Base-by-base conservation (phyloP, 2,113 vertebrate species). In the Corydoras sp. region DNA sequence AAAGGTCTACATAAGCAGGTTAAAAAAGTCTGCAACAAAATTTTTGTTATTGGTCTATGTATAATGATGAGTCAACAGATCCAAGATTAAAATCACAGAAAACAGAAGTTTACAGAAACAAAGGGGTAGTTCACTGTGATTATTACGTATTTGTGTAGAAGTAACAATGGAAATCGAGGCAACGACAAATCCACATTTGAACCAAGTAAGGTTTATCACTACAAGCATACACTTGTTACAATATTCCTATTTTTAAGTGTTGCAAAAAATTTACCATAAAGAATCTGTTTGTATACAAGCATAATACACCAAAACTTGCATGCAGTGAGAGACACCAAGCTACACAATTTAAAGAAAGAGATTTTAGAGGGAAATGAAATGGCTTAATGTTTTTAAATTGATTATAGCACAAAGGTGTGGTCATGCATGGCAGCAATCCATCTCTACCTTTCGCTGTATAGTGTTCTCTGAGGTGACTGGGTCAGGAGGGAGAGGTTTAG, bases 401-500 rank as follows among this genome's bases (percentile, higher is more conserved):
- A 13, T 31, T 43, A 10, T 10, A 18, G 58, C 58, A 55, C 15
- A 35, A 59, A 59, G 50, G 48, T 51, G 49, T 5, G 30, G 69
- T 43, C 65, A 72, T 67, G 77, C 61, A 66, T 3, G 64, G 9
- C 75, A 31, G 58, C 65, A 50, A 62, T 54, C 76, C 63, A 14
- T 51, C 51, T 24, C 71, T 76, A 79, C 78, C 79, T 76, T 73
- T 70, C 54, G 58, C 56, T 74, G 84, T 91, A 91, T 91, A 94
- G 93, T 89, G 76, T 68, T 69, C 77, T 77, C 77, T 79, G 86
- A 90, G 78, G 85, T 70, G 59, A 80, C 62, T 24, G 94, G 94
- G 85, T 93, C 91, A 35, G 92, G 93, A 59, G 93, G 93, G 66
- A 94, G 91, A 70, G 93, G 92, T 88, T 90, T 91, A 85, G 78